A percentile compares a stretch with the other conserved stretches of the same genome.
Evolutionary conservation across 2,113 vertebrate genomes (phyloP).

Genomic region (Vulpes ferrilata): DNA sequence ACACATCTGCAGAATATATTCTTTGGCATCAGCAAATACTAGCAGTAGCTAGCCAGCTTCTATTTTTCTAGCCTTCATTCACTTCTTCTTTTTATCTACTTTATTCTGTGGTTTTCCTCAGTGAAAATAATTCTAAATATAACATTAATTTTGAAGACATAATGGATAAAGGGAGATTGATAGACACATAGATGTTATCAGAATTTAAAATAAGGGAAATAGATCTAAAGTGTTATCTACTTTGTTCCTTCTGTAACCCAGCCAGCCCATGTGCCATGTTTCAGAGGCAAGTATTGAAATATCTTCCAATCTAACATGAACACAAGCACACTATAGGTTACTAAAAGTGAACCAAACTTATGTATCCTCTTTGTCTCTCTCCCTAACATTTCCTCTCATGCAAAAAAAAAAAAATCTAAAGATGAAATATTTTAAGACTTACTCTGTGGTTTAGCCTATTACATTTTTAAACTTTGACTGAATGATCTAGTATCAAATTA

Average conservation of each 20-base stretch:
- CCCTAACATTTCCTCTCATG: neutral
- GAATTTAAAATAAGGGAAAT: constrained; percentile 43
- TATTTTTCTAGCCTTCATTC: constrained; percentile 7
- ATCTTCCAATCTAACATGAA: neutral
- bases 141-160: constrained; percentile 12
- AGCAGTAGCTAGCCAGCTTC: neutral
- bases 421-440: neutral
- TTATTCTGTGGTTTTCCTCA: constrained; percentile 6
- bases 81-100: neutral
- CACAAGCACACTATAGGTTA: neutral
- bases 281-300: neutral
- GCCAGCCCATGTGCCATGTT: neutral
- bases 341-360: neutral
- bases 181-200: neutral
- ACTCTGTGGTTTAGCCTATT: neutral
- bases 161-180: neutral
- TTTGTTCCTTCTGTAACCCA: neutral
- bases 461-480: neutral
- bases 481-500: constrained; percentile 6
- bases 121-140: constrained; percentile 15
- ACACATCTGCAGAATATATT: constrained; percentile 72
- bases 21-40: constrained; percentile 46
- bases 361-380: neutral
- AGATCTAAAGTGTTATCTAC: neutral
- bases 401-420: neutral